These are phyloP conservation scores for Diorhabda elongata DNA, from an alignment of 1,140 invertebrate genomes.

Conservation along the genomic window DNA sequence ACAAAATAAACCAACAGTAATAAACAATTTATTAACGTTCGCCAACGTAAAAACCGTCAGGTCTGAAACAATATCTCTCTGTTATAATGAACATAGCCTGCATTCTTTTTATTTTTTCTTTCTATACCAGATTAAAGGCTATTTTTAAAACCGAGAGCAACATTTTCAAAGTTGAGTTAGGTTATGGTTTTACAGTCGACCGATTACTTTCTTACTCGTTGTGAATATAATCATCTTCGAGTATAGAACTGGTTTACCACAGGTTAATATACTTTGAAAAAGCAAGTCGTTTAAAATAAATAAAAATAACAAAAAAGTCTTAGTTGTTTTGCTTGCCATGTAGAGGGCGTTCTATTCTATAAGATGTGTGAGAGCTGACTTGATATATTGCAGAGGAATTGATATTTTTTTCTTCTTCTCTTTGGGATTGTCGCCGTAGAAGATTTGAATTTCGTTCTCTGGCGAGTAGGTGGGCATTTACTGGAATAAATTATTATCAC, in stretches of 20 bases:
- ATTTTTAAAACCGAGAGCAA: conserved; percentile 44
- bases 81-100: conserved; percentile 18
- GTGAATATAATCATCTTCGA: conserved; percentile 22
- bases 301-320: conserved; percentile 38
- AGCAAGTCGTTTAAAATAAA: conserved; percentile 43
- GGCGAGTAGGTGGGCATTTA: conserved; percentile 12
- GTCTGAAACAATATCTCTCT: conserved; percentile 21
- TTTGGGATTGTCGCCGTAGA: conserved; percentile 12
- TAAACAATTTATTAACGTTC: conserved; percentile 9
- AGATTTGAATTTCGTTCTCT: conserved; percentile 11
- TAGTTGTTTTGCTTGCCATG: conserved; percentile 25
- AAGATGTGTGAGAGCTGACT: conserved; percentile 14
- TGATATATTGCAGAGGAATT: conserved; percentile 16
- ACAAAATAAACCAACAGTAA: conserved; percentile 4
- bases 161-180: conserved; percentile 44
- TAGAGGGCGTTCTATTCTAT: conserved; percentile 26
- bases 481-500: conserved; percentile 12
- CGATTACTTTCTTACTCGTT: conserved; percentile 21
- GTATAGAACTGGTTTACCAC: conserved; percentile 22
- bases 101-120: conserved; percentile 30
- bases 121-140: conserved; percentile 39
- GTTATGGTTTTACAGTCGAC: conserved; percentile 41
- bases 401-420: conserved; percentile 17
- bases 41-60: conserved; percentile 8
- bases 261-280: conserved; percentile 45